These are phyloP conservation scores for Drosophila bocki DNA, from an alignment of 1,140 invertebrate genomes.

Conservation along the genomic window DNA sequence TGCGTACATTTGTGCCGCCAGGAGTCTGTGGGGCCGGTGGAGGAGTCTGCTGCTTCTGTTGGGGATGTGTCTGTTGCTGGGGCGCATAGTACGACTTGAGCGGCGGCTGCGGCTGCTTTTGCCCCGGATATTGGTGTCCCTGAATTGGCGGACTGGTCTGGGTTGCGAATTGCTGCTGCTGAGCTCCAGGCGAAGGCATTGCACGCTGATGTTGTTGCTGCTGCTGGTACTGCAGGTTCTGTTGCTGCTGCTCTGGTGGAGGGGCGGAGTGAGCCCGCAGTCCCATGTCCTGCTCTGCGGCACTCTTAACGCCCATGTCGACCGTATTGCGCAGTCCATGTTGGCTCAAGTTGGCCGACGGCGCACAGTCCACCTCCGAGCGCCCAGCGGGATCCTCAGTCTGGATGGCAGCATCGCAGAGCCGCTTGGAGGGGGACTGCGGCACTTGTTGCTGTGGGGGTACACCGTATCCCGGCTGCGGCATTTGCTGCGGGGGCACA, in stretches of 20 bases:
- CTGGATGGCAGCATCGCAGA: conserved; percentile 86
- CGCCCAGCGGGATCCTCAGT: conserved; percentile 73
- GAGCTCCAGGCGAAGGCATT: conserved; percentile 34
- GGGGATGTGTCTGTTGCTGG: conserved; percentile 77
- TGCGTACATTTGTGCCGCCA: conserved; percentile 87
- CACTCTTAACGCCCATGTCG: conserved; percentile 90
- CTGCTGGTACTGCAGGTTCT: conserved; percentile 86
- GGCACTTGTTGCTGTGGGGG: conserved; percentile 70
- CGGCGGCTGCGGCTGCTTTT: conserved; percentile 43
- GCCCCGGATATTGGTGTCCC: conserved; percentile 22
- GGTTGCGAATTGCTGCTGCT: conserved; percentile 67
- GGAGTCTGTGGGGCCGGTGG: conserved; percentile 74
- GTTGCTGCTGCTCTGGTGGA: conserved; percentile 77
- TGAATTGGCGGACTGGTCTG: conserved; percentile 74
- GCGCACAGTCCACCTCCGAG: conserved; percentile 72
- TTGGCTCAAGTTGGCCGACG: conserved; percentile 87
- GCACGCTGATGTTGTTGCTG: conserved; percentile 59
- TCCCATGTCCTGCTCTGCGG: conserved; percentile 87
- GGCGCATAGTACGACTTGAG: conserved; percentile 71
- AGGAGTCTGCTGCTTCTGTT: conserved; percentile 78
- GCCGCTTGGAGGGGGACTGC: conserved; percentile 71
- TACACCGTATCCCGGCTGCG: conserved; percentile 61
- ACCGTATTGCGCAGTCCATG: conserved; percentile 91
- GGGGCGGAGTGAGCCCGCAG: conserved; percentile 85
- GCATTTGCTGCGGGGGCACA: conserved; percentile 26